Conservation (phyloP, 2,113 vertebrate species). For the Lates calcarifer region DNA sequence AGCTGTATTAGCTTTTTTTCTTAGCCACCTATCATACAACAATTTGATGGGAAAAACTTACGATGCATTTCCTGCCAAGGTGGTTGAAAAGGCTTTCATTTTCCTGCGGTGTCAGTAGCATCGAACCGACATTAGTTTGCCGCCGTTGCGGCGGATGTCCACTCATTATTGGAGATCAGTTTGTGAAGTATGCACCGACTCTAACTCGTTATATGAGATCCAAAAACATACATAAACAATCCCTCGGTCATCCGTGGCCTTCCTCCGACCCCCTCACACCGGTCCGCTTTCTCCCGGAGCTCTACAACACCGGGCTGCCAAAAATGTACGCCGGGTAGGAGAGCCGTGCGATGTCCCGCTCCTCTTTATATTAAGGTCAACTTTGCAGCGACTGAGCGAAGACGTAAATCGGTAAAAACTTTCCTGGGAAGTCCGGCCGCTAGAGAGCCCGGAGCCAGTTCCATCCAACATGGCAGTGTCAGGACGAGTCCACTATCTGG, state of each 20-base stretch:
- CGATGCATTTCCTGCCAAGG: slow-evolving; percentile 95
- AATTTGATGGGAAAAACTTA: slow-evolving; percentile 84
- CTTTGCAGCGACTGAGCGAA: slow-evolving; percentile 29
- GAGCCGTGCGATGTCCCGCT: slow-evolving; percentile 23
- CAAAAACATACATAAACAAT: slow-evolving; percentile 74
- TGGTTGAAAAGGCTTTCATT: slow-evolving; percentile 91
- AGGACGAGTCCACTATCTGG: slow-evolving; percentile 64
- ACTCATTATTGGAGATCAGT: slow-evolving; percentile 85
- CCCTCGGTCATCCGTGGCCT: slow-evolving; percentile 82
- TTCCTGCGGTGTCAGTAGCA: slow-evolving; percentile 90
- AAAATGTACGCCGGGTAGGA: background rate
- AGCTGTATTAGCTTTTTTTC: slow-evolving; percentile 58
- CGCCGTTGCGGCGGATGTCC: slow-evolving; percentile 87
- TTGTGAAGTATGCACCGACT: slow-evolving; percentile 59
- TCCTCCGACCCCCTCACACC: slow-evolving; percentile 64
- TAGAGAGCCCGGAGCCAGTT: slow-evolving; percentile 71
- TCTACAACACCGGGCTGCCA: background rate
- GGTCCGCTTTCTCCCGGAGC: slow-evolving; percentile 28
- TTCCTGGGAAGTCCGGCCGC: slow-evolving; percentile 81
- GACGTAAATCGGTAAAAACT: slow-evolving; percentile 74
- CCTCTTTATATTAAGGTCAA: slow-evolving; percentile 29
- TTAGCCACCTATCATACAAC: slow-evolving; percentile 46
- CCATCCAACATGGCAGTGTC: slow-evolving; percentile 92
- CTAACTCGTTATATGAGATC: slow-evolving; percentile 63
- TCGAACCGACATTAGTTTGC: slow-evolving; percentile 86